Evolutionary conservation across 2,113 vertebrate genomes (phyloP).

Genomic region (Platysteira castanea): DNA sequence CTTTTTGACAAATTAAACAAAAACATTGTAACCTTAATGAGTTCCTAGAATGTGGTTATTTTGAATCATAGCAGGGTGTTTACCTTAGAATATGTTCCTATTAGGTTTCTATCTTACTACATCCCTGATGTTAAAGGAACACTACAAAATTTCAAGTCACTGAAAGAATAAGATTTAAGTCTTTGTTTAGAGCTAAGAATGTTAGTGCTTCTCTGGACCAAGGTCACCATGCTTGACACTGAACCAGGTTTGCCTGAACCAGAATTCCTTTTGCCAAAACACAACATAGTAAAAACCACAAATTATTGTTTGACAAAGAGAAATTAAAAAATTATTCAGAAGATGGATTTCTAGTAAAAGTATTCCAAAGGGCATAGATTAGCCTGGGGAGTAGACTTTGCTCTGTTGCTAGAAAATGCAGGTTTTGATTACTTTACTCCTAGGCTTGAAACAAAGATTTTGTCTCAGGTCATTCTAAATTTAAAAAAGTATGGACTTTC

Average conservation of each 20-base stretch:
- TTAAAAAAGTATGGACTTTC: background rate
- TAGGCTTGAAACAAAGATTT: background rate
- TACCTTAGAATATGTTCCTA: background rate
- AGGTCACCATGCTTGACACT: background rate
- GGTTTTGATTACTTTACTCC: background rate
- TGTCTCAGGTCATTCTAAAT: background rate
- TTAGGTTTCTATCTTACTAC: background rate
- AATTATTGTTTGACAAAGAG: background rate
- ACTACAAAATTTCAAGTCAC: background rate
- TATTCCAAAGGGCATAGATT: background rate
- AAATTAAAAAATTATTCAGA: background rate
- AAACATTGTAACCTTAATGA: background rate
- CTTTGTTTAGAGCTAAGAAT: background rate
- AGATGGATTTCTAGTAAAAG: background rate
- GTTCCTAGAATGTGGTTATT: background rate
- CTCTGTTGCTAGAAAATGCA: background rate
- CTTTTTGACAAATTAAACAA: background rate
- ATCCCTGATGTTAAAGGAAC: background rate
- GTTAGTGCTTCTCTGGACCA: background rate
- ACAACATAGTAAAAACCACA: background rate
- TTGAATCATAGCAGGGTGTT: background rate
- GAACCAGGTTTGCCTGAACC: background rate
- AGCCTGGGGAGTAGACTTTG: background rate
- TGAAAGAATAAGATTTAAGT: background rate
- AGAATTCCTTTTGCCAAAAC: background rate